Conservation (phyloP, 2,888 invertebrate genomes). For the Iphiclides podalirius region DNA sequence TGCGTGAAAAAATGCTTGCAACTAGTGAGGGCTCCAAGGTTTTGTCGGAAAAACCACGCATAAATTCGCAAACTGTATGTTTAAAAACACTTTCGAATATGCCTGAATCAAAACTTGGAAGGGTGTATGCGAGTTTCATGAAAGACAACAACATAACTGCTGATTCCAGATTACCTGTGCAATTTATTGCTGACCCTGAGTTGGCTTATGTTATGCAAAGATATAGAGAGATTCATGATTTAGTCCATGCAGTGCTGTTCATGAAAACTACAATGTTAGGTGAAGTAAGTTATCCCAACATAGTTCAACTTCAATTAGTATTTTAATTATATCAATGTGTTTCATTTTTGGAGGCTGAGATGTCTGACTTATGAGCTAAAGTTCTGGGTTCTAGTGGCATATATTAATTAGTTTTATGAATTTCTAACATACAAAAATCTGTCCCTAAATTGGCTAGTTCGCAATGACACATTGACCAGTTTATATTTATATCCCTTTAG, state of each 20-base stretch:
- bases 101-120: constrained; percentile 91
- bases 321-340: too few relatives aligned
- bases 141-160: constrained; percentile 93
- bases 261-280: constrained; percentile 97
- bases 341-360: too few relatives aligned
- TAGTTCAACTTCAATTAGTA: background rate
- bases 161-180: constrained; percentile 93
- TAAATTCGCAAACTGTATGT: constrained; percentile 90
- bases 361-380: too few relatives aligned
- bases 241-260: constrained; percentile 92
- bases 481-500: too few relatives aligned
- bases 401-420: too few relatives aligned
- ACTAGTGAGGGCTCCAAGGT: constrained; percentile 90
- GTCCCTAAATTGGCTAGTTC: too few relatives aligned
- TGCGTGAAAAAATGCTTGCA: constrained; percentile 87
- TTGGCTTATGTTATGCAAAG: constrained; percentile 98
- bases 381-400: too few relatives aligned
- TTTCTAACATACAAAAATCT: too few relatives aligned
- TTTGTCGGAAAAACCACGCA: constrained; percentile 88
- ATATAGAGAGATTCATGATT: constrained; percentile 98
- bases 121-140: constrained; percentile 91
- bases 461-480: too few relatives aligned
- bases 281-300: constrained; percentile 69
- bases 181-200: constrained; percentile 93
- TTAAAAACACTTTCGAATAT: constrained; percentile 84